Conservation (phyloP, 2,113 vertebrate genomes). For the Heterotis niloticus region DNA sequence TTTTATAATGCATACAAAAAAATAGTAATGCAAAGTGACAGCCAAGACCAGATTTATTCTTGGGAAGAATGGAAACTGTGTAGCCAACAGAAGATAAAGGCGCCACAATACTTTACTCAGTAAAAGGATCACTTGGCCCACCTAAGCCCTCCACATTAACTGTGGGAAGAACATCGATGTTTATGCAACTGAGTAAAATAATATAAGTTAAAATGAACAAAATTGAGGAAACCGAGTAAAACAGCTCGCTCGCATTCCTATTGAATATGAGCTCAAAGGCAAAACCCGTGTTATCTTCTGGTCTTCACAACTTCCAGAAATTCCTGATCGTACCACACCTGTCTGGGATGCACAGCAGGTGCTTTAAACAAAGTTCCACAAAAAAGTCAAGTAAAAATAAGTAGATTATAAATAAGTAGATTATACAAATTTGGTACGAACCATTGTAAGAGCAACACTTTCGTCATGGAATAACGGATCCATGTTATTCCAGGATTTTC, state of each 20-base stretch:
- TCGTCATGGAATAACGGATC: not conserved
- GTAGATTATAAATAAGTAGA: too few species aligned
- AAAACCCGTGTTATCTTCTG: too few species aligned
- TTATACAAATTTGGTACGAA: too few species aligned
- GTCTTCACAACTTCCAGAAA: too few species aligned
- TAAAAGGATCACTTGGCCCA: not conserved
- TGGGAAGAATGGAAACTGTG: not conserved
- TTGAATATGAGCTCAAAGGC: too few species aligned
- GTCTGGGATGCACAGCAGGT: too few species aligned
- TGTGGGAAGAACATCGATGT: not conserved
- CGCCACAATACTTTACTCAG: not conserved
- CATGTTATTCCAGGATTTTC: not conserved
- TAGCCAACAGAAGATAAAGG: slow-evolving; percentile 10
- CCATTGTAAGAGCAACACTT: not conserved
- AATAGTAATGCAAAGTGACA: slow-evolving; percentile 8
- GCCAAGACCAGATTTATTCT: not conserved
- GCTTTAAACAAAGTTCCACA: too few species aligned
- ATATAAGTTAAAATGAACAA: too few species aligned
- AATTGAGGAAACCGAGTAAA: not conserved
- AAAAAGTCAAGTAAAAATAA: too few species aligned
- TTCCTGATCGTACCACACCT: too few species aligned
- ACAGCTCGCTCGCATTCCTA: too few species aligned
- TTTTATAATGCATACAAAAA: not conserved
- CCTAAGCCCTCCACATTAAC: not conserved
- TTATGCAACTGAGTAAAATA: not conserved